Percentiles rank a stretch among this genome's conserved stretches.
Conservation (phyloP, 2,113 vertebrate genomes). For the Leptosomus discolor region DNA sequence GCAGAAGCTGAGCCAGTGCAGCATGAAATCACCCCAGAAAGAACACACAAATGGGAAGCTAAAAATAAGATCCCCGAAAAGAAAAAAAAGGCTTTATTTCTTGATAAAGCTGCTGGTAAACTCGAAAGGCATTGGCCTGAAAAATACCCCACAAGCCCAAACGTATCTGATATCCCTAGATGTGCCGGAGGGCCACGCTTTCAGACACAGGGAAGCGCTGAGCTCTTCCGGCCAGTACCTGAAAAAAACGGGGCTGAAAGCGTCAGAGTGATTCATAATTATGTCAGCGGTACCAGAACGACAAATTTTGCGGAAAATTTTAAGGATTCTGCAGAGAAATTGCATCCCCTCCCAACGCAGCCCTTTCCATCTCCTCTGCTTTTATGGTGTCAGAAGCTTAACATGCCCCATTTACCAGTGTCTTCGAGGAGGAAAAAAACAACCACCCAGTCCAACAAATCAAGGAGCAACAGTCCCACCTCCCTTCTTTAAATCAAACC, state of each 20-base stretch:
- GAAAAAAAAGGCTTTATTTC: background rate
- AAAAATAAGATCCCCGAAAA: background rate
- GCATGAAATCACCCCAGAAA: background rate
- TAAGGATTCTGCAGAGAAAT: background rate
- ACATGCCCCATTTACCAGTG: rapidly evolving
- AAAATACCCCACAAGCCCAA: background rate
- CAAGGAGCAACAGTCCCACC: rapidly evolving
- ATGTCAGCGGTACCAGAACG: background rate
- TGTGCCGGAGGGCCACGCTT: background rate
- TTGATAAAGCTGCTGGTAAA: background rate
- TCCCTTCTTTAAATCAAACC: background rate
- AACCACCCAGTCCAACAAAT: no score
- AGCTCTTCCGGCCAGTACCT: background rate
- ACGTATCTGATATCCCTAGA: rapidly evolving
- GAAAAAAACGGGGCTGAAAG: background rate
- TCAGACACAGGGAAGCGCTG: rapidly evolving
- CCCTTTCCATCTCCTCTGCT: background rate
- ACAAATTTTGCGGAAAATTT: background rate
- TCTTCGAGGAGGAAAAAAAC: background rate
- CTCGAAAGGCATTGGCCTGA: rapidly evolving
- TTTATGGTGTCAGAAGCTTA: rapidly evolving
- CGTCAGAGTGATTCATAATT: background rate
- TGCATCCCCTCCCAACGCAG: background rate
- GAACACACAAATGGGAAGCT: background rate
- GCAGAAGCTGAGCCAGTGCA: background rate